These are phyloP conservation scores for Gallinago stenura DNA, from an alignment of 2,797 vertebrate genomes.

Conservation along the genomic window DNA sequence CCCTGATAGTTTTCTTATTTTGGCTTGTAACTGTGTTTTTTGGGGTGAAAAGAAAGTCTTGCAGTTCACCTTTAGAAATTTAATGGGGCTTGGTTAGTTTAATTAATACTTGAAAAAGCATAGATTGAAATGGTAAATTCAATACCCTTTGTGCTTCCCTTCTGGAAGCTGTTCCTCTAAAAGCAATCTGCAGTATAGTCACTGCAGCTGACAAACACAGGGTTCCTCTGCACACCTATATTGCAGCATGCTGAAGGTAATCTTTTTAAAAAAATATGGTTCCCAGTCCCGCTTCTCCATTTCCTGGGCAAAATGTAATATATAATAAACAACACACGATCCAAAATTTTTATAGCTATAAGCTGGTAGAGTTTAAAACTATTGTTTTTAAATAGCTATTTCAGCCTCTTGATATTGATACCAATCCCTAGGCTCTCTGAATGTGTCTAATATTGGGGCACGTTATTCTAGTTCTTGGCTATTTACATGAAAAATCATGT, in stretches of 20 bases:
- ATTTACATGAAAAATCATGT: background rate
- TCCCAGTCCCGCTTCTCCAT: background rate
- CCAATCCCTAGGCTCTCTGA: background rate
- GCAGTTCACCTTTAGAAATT: background rate
- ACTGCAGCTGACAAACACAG: background rate
- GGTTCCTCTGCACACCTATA: background rate
- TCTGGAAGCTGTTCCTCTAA: background rate
- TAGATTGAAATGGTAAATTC: background rate
- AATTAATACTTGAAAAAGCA: background rate
- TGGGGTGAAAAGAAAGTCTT: background rate
- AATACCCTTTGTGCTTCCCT: background rate
- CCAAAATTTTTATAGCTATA: background rate
- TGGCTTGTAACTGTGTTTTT: background rate
- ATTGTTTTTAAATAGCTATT: background rate
- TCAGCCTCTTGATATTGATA: background rate
- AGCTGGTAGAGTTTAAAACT: background rate
- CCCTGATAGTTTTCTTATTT: background rate
- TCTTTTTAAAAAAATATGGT: background rate
- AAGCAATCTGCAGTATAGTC: background rate
- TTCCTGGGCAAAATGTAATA: background rate
- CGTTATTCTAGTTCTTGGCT: background rate
- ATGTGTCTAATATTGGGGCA: background rate
- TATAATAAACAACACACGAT: background rate
- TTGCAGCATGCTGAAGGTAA: background rate
- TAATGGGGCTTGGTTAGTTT: background rate